phyloP scores from a whole-genome alignment of 2,113 vertebrate species.

The Notothenia coriiceps region DNA sequence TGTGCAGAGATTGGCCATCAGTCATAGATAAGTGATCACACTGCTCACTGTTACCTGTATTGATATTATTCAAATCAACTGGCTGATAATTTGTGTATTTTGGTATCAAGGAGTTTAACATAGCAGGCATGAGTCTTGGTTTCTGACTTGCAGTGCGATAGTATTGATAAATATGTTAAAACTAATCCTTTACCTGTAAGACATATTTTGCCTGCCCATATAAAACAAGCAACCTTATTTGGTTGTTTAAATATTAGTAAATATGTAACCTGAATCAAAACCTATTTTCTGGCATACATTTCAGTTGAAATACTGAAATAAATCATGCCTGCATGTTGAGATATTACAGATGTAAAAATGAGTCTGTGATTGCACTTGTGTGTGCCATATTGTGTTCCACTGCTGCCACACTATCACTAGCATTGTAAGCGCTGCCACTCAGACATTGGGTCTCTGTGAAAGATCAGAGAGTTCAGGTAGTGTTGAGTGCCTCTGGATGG shows the following conservation, averaged over 20 bases:
- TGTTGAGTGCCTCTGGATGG: constrained; percentile 61
- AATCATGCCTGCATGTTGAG: constrained; percentile 2
- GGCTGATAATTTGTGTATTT: background rate
- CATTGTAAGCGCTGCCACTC: constrained; percentile 57
- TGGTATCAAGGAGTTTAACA: background rate
- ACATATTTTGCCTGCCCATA: background rate
- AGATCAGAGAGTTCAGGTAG: constrained; percentile 64
- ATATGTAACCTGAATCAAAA: background rate
- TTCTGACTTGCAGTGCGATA: background rate
- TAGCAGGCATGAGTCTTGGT: background rate
- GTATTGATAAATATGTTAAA: background rate
- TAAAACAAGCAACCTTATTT: background rate
- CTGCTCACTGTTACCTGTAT: background rate
- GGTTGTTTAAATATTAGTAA: background rate
- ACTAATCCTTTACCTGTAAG: too few relatives aligned
- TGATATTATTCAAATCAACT: background rate
- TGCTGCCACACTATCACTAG: constrained; percentile 41
- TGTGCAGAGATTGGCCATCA: background rate
- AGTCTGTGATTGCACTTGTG: constrained; percentile 9
- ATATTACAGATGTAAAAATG: background rate
- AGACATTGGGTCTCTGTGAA: constrained; percentile 40
- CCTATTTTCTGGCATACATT: background rate
- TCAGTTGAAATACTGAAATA: background rate
- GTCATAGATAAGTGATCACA: background rate
- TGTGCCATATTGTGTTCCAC: constrained; percentile 40